A percentile compares a stretch with the other conserved stretches of the same genome.
phyloP scores from a whole-genome alignment of 2,888 invertebrate genomes.

The Glyphotaelius pellucidus region DNA sequence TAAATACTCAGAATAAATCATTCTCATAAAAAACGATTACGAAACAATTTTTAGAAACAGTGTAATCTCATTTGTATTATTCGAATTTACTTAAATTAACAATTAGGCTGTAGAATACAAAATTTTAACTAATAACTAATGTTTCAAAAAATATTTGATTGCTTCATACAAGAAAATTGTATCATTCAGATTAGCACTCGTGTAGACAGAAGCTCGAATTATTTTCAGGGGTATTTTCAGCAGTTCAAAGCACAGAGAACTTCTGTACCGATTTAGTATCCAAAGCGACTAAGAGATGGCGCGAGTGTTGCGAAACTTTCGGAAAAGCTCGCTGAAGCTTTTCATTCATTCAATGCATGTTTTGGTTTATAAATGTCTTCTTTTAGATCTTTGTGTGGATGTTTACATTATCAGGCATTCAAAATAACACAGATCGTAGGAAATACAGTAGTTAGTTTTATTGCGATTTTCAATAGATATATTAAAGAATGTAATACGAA shows the following conservation, averaged over 20 bases:
- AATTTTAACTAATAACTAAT: no score
- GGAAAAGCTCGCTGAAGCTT: constrained; percentile 5
- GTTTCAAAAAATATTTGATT: no score
- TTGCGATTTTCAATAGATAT: not conserved
- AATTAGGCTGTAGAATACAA: no score
- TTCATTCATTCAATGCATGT: not conserved
- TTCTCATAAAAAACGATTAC: no score
- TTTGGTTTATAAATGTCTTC: not conserved
- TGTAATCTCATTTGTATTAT: no score
- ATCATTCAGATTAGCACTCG: not conserved
- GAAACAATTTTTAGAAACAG: no score
- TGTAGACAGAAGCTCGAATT: not conserved
- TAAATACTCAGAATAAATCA: no score
- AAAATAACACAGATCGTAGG: not conserved
- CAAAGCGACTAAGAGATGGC: constrained; percentile 22
- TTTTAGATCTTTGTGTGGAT: not conserved
- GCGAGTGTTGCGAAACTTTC: constrained; percentile 28
- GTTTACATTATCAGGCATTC: not conserved
- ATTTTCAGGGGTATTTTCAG: not conserved
- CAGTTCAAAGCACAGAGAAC: constrained; percentile 8
- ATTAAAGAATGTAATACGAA: not conserved
- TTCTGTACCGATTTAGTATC: not conserved
- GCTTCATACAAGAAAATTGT: not conserved
- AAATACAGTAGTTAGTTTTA: not conserved
- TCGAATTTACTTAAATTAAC: no score